These are phyloP conservation scores for Mellivora capensis DNA, from an alignment of 2,113 vertebrate genomes.

Conservation along the genomic window DNA sequence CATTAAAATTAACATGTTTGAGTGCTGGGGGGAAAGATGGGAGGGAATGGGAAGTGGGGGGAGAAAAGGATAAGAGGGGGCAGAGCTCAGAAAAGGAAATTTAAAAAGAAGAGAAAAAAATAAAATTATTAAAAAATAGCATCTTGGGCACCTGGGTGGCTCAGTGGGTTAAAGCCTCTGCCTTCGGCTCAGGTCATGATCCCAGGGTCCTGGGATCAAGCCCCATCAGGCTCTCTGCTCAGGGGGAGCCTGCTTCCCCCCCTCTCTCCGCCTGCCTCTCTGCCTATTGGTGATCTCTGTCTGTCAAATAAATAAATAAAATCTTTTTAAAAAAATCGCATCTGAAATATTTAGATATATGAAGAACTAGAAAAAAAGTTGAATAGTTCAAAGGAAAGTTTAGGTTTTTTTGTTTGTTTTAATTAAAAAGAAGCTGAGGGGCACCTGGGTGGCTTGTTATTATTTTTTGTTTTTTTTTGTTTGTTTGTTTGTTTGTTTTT, in stretches of 20 bases:
- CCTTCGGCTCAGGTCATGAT: no score
- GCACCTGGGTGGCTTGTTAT: no score
- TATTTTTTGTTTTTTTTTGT: no score
- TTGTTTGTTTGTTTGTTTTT: no score
- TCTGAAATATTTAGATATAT: conserved; percentile 9
- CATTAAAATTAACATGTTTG: not conserved
- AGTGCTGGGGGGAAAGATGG: not conserved
- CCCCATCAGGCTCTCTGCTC: no score
- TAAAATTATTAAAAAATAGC: not conserved
- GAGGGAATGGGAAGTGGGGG: not conserved
- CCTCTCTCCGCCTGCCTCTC: no score
- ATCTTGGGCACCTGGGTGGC: not conserved
- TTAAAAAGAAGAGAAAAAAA: not conserved
- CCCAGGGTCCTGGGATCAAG: no score
- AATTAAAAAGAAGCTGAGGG: no score
- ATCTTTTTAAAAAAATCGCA: not conserved
- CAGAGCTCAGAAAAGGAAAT: not conserved
- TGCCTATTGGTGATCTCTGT: no score
- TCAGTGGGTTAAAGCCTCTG: no score
- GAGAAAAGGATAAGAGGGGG: not conserved
- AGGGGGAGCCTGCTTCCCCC: no score
- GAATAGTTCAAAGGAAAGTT: not conserved
- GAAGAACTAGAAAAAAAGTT: not conserved
- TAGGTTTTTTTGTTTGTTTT: not conserved
- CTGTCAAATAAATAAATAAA: no score